phyloP scores from a whole-genome alignment of 2,888 invertebrate genomes.

The Julus scanicus region DNA sequence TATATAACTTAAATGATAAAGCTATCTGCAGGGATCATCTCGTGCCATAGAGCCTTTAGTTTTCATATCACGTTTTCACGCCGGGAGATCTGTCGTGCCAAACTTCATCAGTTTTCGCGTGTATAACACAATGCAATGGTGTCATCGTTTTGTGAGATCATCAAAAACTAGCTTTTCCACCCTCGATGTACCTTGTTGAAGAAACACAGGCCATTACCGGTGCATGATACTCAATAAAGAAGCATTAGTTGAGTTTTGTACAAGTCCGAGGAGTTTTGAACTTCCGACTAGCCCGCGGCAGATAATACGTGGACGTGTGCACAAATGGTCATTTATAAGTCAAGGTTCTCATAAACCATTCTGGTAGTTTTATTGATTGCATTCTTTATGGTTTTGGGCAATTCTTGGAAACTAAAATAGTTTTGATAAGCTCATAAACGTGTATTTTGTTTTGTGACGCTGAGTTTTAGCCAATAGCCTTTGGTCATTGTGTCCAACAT shows the following conservation, averaged over 20 bases:
- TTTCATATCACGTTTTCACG: slow-evolving; percentile 37
- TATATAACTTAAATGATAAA: slow-evolving; percentile 9
- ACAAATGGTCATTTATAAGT: not conserved
- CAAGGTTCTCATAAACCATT: slow-evolving; percentile 29
- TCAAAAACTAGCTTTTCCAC: not conserved
- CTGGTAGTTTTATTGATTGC: slow-evolving; percentile 12
- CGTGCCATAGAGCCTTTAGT: not conserved
- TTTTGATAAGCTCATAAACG: slow-evolving; percentile 13
- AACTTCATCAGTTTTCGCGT: not conserved
- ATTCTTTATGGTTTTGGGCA: not conserved
- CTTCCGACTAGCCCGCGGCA: not conserved
- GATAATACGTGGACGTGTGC: not conserved
- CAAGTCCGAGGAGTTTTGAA: not conserved
- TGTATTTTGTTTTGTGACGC: not conserved
- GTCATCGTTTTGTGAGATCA: not conserved
- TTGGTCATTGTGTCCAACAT: not conserved
- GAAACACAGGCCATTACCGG: not conserved
- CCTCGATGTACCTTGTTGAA: not conserved
- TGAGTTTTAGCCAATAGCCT: not conserved
- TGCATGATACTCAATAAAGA: not conserved
- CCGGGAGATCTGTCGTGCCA: slow-evolving; percentile 17
- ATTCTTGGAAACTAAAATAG: not conserved
- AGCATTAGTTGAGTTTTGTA: not conserved
- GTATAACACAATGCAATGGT: not conserved
- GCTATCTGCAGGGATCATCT: slow-evolving; percentile 34